Conservation (phyloP, 2,113 vertebrate species). For the Podarcis muralis region DNA sequence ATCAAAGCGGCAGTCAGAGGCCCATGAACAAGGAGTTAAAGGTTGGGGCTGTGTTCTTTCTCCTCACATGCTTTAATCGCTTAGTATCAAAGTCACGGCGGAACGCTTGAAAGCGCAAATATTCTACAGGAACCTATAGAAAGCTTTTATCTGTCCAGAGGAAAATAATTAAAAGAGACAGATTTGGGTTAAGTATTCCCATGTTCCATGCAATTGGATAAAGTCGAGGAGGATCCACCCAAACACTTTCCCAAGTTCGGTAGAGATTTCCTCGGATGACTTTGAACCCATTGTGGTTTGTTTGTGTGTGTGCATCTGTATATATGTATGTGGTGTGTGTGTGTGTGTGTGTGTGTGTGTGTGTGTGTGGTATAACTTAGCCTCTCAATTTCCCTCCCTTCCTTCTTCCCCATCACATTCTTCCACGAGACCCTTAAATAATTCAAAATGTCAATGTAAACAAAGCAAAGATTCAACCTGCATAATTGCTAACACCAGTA, state of each 20-base stretch:
- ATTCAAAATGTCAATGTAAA: constrained; percentile 47
- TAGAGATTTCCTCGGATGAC: constrained; percentile 53
- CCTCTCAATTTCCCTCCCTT: constrained; percentile 1
- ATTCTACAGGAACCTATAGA: constrained; percentile 79
- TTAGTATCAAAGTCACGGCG: constrained; percentile 77
- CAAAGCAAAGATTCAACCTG: constrained; percentile 47
- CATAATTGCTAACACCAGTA: constrained; percentile 37
- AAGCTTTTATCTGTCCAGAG: constrained; percentile 83
- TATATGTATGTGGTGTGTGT: too few species aligned
- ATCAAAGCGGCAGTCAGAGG: constrained; percentile 76
- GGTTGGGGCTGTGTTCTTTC: constrained; percentile 67
- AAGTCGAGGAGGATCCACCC: constrained; percentile 66
- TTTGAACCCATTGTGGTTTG: constrained; percentile 40
- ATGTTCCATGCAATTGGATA: constrained; percentile 71
- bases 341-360: too few species aligned
- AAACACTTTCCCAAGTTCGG: constrained; percentile 65
- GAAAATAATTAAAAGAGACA: constrained; percentile 83
- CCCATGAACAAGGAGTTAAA: constrained; percentile 76
- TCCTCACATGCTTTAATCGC: constrained; percentile 78
- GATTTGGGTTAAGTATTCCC: constrained; percentile 82
- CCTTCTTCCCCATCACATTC: background rate
- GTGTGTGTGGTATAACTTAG: constrained; percentile 20
- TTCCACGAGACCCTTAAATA: constrained; percentile 54
- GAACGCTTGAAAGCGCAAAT: constrained; percentile 83
- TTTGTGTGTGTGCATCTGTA: too few species aligned